Evolutionary conservation across 2,113 vertebrate species (phyloP), one percentile per base, ranked within the genome.

Genomic region (Menura novaehollandiae): DNA sequence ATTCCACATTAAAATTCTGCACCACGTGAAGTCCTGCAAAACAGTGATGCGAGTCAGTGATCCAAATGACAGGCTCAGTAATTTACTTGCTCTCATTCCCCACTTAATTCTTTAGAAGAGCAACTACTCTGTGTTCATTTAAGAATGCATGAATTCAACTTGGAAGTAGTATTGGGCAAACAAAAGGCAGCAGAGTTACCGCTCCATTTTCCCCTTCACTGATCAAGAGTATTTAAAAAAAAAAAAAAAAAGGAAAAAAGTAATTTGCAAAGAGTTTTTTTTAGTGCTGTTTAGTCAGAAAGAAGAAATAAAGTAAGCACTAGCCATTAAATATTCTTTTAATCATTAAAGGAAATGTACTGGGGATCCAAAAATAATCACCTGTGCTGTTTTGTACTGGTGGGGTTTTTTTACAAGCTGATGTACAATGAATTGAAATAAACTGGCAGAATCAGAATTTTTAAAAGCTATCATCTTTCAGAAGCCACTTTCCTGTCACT

Each of bases 41-140:
- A 96, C 88, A 82, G 77, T 10, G 83, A 97, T 88, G 73, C 5
- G 22, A 98, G 89, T 97, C 96, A 97, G 63, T 97, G 97, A 97
- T 93, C 93, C 96, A 96, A 84, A 77, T 95, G 96, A 97, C 96
- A 96, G 88, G 53, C 41, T 94, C 32, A 21, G 89, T 96, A 96
- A 98, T 97, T 97, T 95, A 90, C 94, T 97, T 94, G 78, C 94
- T 94, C 88, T 97, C 95, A 88, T 97, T 96, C 95, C 88, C 95
- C 89, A 90, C 93, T 97, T 96, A 95, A 95, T 97, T 97, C 96
- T 97, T 96, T 85, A 93, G 93, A 94, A 91, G 91, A 97, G 91
- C 94, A 91, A 94, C 93, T 93, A 89, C 73, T 95, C 77, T 62
- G 21, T 93, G 95, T 91, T 97, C 85, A 72, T 66, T 96, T 95